Evolutionary conservation across 2,113 vertebrate genomes (phyloP).

Genomic region (Sylvietta virens): DNA sequence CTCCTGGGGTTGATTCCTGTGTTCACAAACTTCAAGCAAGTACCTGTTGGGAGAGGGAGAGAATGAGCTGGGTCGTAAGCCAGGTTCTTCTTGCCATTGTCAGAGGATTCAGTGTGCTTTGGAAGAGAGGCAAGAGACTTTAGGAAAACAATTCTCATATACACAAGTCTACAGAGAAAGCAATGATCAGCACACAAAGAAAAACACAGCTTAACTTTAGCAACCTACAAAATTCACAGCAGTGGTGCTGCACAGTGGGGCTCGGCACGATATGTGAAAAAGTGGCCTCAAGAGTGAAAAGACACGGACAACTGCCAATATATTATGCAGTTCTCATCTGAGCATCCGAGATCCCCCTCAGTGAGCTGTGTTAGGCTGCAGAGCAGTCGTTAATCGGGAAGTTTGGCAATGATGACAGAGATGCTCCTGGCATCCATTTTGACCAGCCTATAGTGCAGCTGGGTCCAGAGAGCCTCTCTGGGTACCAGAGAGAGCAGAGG

Average conservation of each 20-base stretch:
- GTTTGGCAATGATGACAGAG: not conserved
- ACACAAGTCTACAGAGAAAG: not conserved
- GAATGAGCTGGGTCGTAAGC: not conserved
- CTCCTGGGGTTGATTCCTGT: not conserved
- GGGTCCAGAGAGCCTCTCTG: fast-evolving
- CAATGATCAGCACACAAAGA: not conserved
- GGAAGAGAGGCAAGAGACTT: not conserved
- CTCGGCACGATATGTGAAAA: not conserved
- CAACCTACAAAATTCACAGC: not conserved
- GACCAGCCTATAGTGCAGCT: not conserved
- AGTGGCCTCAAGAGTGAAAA: not conserved
- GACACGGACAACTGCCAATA: not conserved
- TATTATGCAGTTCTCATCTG: not conserved
- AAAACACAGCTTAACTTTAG: not conserved
- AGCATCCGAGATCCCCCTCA: not conserved
- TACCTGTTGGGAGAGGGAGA: not conserved
- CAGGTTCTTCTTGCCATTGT: not conserved
- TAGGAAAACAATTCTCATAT: not conserved
- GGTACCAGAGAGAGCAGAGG: not conserved
- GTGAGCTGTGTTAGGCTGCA: not conserved
- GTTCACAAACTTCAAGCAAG: not conserved
- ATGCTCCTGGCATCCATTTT: constrained; percentile 7
- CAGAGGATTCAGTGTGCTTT: not conserved
- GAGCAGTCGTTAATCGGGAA: not conserved
- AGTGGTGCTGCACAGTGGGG: not conserved